Evolutionary conservation across 2,888 invertebrate species (phyloP), one percentile per base, ranked within the genome.

Genomic region (Trichopoda pennipes): DNA sequence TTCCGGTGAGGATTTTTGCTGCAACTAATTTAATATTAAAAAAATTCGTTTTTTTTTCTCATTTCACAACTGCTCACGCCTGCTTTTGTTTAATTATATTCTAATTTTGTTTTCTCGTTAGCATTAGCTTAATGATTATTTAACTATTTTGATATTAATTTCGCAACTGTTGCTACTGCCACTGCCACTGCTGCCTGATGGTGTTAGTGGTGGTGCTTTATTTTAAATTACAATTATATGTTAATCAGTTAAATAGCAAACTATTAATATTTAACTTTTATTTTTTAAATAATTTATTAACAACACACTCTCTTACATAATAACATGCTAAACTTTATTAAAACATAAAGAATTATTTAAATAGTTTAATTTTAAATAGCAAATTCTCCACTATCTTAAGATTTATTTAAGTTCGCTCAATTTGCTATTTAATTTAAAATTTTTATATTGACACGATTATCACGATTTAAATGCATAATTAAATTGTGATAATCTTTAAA

Each of bases 171-270:
- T 55, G 61, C 38, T 42, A 21, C 19, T 58, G 2, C n/a, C 28
- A 3, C 38, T 6, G 35, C 4, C 35, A 32, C 8, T 32, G 32
- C 32, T 32, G 32, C 32, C n/a, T 32, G 35, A 9, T 66, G 35
- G 4, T 32, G 73, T 19, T 49, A 32, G 3, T 64, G 49, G 6
- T 69, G 53, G 21, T 82, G 82, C 56, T 76, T 76, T 82, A 72
- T 79, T 82, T 82, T 82, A 72, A 79, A 82, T 82, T 82, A 49
- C 79, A 82, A 82, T 82, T 82, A 73, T 76, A 79, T 82, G 82
- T 53, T 82, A 82, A 82, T 82, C 17, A 76, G 70, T 58, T 80
- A 14, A 69, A 73, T 49, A 44, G 63, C 63, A 63, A 61, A 64
- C 55, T 53, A 56, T 63, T 56, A 60, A 69, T 44, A 51, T 61